Base-by-base conservation (phyloP, 2,113 vertebrate species). In the Trachemys scripta region DNA sequence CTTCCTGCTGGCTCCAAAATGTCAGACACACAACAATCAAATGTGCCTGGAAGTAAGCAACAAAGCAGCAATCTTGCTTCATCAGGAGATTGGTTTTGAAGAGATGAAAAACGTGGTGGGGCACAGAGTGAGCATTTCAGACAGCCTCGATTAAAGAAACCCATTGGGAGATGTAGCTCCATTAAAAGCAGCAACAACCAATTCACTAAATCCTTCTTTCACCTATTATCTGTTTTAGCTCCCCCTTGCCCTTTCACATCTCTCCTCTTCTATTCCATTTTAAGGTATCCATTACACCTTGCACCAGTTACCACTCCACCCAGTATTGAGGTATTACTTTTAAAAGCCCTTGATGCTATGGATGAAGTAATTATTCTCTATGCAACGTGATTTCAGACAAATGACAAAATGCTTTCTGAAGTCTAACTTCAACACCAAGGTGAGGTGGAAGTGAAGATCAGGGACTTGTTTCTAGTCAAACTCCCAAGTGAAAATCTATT, bases 341-440 rank as follows among this genome's bases (percentile, higher is more conserved):
- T 82, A 86, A 94, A 93, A 24, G 56, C 82, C 10, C 92, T 53
- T 50, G 94, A 78, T 53, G 22, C 56, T 90, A 78, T 62, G 95
- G 83, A 90, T 95, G 62, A 95, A 97, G 90, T 89, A 94, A 93
- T 78, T 82, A 42, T n/a, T 75, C 2, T 0, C 84, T 57, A 19
- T 57, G 89, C 90, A 96, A 8, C 3, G 53, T 51, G 85, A 91
- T 85, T 95, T 94, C 81, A 87, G 92, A 83, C 93, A 93, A 80
- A 65, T n/a, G 31, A n/a, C 79, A 89, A 87, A 92, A 12, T 7
- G 12, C 78, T 62, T 94, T 91, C 81, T 88, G 86, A 92, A n/a
- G 56, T 80, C 56, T 13, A 97, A 94, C 80, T 96, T 93, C 88
- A 95, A 80, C 76, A 69, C 29, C 51, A 38, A 14, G 62, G 87